Evolutionary conservation across 2,113 vertebrate genomes (phyloP), one percentile per base, ranked within the genome.

Genomic region (Rafetus swinhoei): DNA sequence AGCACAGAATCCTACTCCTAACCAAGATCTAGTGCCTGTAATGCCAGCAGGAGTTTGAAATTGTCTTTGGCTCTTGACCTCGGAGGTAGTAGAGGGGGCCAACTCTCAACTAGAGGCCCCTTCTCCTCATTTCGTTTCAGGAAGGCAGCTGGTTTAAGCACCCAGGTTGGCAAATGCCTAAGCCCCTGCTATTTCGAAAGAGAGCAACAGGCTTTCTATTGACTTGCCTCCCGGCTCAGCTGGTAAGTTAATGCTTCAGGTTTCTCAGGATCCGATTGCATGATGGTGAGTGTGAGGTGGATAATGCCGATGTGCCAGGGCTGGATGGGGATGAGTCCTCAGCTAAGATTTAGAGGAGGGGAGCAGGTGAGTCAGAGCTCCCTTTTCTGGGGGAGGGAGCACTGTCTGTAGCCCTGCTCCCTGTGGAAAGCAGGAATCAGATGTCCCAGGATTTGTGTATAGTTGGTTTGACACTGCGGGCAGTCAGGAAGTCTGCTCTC

Each of bases 101-200:
- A 10, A 12, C 57, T 89, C 45, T 74, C 39, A 50, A 35, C 76
- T 85, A 32, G 35, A 65, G 50, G 29, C 35, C 32, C 19, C 27
- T 69, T 5, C 39, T 16, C 81, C 69, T 81, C 69, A 21, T 84
- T 19, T 39, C 29, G 9, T 74, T 89, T 29, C 59, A 97, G 96
- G 93, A 94, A 79, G 86, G 87, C 13, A 83, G 32, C 32, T 88
- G 59, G 88, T 90, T 89, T 85, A 91, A 97, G 12, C 21, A 85
- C 29, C 72, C 84, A n/a, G 55, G 92, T 19, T 90, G 82, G 79
- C 85, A 88, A 72, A 56, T 50, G 62, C 76, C 86, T 24, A 88
- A 74, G 60, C 92, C 84, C 59, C 32, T 88, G 32, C 92, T 80
- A 18, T 92, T 97, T 87, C 79, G 21, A 65, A 92, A 86, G n/a